Conservation (phyloP, 2,888 invertebrate species). For the Unio pictorum region DNA sequence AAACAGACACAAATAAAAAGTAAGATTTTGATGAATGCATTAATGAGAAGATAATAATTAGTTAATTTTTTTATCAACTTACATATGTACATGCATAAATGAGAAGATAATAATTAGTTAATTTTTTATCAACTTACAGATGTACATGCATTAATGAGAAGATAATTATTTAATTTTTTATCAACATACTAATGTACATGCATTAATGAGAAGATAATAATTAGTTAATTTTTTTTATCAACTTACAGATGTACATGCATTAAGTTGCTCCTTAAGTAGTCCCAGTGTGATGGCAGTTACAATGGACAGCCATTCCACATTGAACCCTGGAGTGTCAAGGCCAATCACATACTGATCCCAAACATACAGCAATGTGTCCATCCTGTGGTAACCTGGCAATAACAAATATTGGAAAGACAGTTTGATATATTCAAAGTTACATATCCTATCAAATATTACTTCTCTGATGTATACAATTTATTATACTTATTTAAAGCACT, state of each 20-base stretch:
- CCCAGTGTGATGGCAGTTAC: constrained; percentile 64
- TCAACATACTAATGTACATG: no score
- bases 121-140: no score
- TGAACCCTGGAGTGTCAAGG: constrained; percentile 65
- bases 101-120: no score
- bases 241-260: constrained; percentile 54
- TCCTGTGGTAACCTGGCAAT: constrained; percentile 60
- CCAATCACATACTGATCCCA: constrained; percentile 72
- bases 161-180: no score
- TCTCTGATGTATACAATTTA: no score
- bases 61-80: constrained; percentile 10
- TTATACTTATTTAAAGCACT: no score
- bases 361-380: constrained; percentile 65
- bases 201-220: neutral
- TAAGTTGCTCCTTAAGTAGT: constrained; percentile 62
- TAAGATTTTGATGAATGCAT: neutral
- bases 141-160: no score
- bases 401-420: neutral
- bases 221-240: neutral
- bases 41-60: neutral
- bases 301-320: constrained; percentile 65
- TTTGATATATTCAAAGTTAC: neutral
- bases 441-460: constrained; percentile 49
- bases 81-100: constrained; percentile 58
- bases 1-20: constrained; percentile 1